Conservation (phyloP, 1,140 invertebrate genomes). For the Temnothorax curvispinosus region DNA sequence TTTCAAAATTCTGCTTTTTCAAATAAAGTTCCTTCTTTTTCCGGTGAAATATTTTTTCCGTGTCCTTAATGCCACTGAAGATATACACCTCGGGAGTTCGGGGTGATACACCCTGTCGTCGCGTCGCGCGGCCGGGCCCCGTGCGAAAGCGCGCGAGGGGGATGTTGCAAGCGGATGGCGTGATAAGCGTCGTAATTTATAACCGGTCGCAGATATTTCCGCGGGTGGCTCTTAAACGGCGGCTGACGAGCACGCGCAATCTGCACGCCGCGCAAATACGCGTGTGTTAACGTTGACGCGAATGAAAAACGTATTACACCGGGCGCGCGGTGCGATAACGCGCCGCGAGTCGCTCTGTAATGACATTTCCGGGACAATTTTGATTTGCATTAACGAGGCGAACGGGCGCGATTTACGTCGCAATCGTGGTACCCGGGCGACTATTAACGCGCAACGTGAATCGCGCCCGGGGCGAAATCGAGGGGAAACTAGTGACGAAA, state of each 20-base stretch:
- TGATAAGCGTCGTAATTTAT: conserved; percentile 63
- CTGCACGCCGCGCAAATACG: conserved; percentile 30
- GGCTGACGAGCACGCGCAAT: conserved; percentile 34
- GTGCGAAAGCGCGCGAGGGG: not conserved
- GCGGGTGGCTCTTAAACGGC: conserved; percentile 37
- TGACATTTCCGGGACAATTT: conserved; percentile 59
- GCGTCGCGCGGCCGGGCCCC: too few species aligned
- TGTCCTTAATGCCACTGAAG: not conserved
- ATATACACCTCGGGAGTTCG: not conserved
- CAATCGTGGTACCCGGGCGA: conserved; percentile 33
- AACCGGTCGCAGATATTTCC: conserved; percentile 50
- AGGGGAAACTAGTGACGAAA: conserved; percentile 1
- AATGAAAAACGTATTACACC: conserved; percentile 46
- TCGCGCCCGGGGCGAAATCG: conserved; percentile 22
- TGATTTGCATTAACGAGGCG: conserved; percentile 58
- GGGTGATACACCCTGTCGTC: conserved; percentile 4
- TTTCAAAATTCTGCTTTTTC: not conserved
- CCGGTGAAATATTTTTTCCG: not conserved
- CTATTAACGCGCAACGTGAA: conserved; percentile 7
- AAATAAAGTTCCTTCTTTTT: not conserved
- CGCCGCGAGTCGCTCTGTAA: conserved; percentile 21
- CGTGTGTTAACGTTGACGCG: conserved; percentile 45
- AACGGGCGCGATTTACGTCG: conserved; percentile 48
- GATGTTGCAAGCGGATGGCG: conserved; percentile 18
- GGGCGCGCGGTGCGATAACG: conserved; percentile 7